Evolutionary conservation across 2,797 vertebrate genomes (phyloP).

Genomic region (Pachyuromys duprasi): DNA sequence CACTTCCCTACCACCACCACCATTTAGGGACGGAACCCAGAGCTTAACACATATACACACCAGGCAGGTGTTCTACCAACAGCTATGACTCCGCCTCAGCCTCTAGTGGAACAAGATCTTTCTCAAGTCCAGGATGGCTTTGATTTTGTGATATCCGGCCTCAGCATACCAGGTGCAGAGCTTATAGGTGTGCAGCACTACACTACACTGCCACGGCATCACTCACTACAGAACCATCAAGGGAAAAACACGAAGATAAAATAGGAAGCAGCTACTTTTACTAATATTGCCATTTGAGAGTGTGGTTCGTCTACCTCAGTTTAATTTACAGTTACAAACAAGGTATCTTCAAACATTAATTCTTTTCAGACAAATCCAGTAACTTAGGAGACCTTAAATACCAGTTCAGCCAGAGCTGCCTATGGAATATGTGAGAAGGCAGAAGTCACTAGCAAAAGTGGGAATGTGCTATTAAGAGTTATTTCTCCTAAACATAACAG

Average conservation of each 20-base stretch:
- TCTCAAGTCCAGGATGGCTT: background rate
- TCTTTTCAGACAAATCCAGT: background rate
- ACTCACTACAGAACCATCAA: constrained; percentile 27
- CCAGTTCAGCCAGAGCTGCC: background rate
- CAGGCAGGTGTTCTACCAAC: background rate
- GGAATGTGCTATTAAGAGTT: background rate
- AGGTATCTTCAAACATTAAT: constrained; percentile 40
- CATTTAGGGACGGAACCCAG: background rate
- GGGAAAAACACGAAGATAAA: constrained; percentile 41
- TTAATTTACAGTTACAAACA: constrained; percentile 56
- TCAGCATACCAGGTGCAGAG: background rate
- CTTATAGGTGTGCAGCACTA: background rate
- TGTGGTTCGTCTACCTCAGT: constrained; percentile 20
- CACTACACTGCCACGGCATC: background rate
- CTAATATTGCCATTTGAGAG: background rate
- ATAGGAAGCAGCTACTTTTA: constrained; percentile 53
- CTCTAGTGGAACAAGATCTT: background rate
- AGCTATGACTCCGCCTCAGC: background rate
- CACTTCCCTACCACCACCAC: background rate
- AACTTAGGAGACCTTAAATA: constrained; percentile 47
- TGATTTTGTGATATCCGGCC: background rate
- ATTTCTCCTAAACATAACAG: background rate
- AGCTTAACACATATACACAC: background rate
- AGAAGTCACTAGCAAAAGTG: background rate
- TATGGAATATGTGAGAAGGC: background rate